Conservation (phyloP, 2,888 invertebrate species). For the Glyphotaelius pellucidus region DNA sequence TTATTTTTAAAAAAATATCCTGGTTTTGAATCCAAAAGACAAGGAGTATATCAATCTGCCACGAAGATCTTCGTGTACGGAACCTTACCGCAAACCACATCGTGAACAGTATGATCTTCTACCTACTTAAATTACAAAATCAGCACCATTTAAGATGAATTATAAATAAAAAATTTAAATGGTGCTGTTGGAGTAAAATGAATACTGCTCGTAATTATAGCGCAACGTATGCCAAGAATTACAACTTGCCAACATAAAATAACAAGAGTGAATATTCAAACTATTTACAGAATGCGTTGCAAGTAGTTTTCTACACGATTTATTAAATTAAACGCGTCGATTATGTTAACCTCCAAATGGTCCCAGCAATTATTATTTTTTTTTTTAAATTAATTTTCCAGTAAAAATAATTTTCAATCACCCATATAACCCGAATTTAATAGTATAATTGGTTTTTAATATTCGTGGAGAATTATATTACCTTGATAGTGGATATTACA, state of each 20-base stretch:
- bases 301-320: background rate
- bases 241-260: background rate
- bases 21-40: background rate
- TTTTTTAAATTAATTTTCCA: background rate
- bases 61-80: background rate
- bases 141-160: background rate
- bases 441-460: slow-evolving; percentile 37
- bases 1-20: background rate
- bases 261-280: background rate
- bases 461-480: background rate
- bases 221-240: background rate
- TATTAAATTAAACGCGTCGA: slow-evolving; percentile 11
- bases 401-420: background rate
- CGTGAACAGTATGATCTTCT: background rate
- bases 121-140: background rate
- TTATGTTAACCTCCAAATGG: slow-evolving; percentile 21
- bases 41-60: background rate
- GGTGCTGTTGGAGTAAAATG: background rate
- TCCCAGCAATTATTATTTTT: background rate
- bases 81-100: background rate
- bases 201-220: background rate
- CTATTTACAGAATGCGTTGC: background rate
- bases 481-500: background rate
- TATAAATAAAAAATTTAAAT: background rate
- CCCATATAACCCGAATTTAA: background rate